phyloP scores from a whole-genome alignment of 2,888 invertebrate genomes.

The Leucozona laternaria region DNA sequence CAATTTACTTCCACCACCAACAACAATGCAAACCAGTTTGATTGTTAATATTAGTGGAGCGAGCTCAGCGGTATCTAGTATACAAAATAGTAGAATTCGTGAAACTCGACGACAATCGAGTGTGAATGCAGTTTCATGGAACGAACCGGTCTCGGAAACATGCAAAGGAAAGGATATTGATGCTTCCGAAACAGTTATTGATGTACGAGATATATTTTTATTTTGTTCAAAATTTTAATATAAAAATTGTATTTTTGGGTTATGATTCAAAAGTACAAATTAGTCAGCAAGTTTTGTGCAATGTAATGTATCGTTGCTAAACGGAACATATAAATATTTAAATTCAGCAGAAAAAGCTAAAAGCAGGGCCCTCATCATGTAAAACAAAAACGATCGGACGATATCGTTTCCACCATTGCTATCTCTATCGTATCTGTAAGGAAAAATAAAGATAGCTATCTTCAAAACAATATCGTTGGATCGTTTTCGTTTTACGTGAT shows the following conservation, averaged over 20 bases:
- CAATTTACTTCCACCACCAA: constrained; percentile 77
- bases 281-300: background rate
- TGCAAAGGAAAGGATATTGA: constrained; percentile 65
- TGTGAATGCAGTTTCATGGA: constrained; percentile 83
- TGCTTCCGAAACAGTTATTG: constrained; percentile 17
- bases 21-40: constrained; percentile 76
- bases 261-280: constrained; percentile 33
- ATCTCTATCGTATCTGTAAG: no score
- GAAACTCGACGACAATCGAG: constrained; percentile 82
- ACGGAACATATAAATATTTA: no score
- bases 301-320: no score
- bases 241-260: constrained; percentile 22
- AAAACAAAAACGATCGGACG: no score
- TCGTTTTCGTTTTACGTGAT: no score
- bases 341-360: no score
- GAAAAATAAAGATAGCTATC: no score
- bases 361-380: no score
- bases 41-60: constrained; percentile 77
- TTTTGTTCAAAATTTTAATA: background rate
- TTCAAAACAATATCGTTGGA: no score
- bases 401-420: no score
- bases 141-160: constrained; percentile 82
- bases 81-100: constrained; percentile 56
- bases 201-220: constrained; percentile 54
- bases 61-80: constrained; percentile 78